A percentile compares a stretch with the other conserved stretches of the same genome.
Conservation (phyloP, 2,888 invertebrate genomes). For the Endotricha flammealis region DNA sequence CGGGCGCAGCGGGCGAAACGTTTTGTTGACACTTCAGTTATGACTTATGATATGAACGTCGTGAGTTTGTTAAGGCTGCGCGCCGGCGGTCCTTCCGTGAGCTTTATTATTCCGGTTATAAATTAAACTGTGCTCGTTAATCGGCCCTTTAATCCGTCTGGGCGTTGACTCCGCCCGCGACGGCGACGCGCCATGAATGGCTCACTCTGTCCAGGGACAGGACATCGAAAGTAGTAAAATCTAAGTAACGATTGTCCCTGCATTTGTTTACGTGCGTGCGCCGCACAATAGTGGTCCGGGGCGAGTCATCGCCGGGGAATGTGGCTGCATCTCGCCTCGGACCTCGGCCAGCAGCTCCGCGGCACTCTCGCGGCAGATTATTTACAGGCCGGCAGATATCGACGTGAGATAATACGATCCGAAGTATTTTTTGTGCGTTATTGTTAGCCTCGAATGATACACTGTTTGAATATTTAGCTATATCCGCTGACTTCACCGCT, state of each 20-base stretch:
- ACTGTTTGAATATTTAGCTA: slow-evolving; percentile 76
- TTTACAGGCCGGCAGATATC: slow-evolving; percentile 45
- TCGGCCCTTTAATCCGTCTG: slow-evolving; percentile 74
- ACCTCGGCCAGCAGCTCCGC: slow-evolving; percentile 28
- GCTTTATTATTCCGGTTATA: slow-evolving; percentile 71
- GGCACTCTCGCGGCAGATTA: slow-evolving; percentile 8
- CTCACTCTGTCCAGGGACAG: slow-evolving; percentile 38
- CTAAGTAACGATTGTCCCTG: slow-evolving; percentile 40
- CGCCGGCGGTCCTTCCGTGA: slow-evolving; percentile 50
- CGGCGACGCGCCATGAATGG: slow-evolving; percentile 35
- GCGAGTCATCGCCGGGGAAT: slow-evolving; percentile 65
- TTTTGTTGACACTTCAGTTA: slow-evolving; percentile 56
- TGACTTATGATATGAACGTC: slow-evolving; percentile 42
- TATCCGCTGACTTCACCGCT: slow-evolving; percentile 76
- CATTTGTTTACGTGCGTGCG: slow-evolving; percentile 42
- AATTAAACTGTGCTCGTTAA: slow-evolving; percentile 72
- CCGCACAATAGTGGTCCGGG: slow-evolving; percentile 33
- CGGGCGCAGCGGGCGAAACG: slow-evolving; percentile 20
- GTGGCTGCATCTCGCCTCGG: slow-evolving; percentile 52
- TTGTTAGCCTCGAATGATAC: slow-evolving; percentile 75
- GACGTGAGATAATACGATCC: slow-evolving; percentile 60
- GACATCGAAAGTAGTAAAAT: slow-evolving; percentile 47
- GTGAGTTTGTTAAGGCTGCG: slow-evolving; percentile 31
- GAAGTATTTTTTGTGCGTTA: slow-evolving; percentile 61
- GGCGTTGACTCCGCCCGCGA: slow-evolving; percentile 61